phyloP scores from a whole-genome alignment of 2,797 vertebrate genomes.

The Champsocephalus gunnari region DNA sequence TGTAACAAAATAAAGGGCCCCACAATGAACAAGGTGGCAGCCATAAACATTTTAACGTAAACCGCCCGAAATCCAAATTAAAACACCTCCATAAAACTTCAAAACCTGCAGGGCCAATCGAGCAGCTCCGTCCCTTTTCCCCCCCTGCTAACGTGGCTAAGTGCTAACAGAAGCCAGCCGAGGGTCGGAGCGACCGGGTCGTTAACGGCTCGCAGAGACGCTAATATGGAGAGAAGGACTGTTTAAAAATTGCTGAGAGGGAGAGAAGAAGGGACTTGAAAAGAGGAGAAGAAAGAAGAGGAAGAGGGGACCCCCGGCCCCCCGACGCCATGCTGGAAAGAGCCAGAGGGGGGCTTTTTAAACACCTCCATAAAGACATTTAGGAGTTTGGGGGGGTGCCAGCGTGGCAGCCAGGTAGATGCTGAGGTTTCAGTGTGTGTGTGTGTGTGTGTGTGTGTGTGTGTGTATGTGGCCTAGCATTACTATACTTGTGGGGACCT shows the following conservation, averaged over 20 bases:
- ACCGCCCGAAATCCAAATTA: constrained; percentile 61
- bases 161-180: constrained; percentile 78
- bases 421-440: constrained; percentile 38
- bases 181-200: constrained; percentile 27
- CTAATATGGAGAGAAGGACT: constrained; percentile 75
- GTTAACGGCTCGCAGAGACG: constrained; percentile 69
- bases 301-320: constrained; percentile 74
- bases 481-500: no score
- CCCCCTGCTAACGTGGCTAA: constrained; percentile 72
- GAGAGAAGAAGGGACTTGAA: constrained; percentile 67
- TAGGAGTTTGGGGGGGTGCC: constrained; percentile 62
- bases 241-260: constrained; percentile 77
- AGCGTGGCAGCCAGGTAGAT: constrained; percentile 69
- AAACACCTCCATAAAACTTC: constrained; percentile 73
- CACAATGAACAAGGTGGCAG: constrained; percentile 27
- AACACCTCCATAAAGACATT: constrained; percentile 68
- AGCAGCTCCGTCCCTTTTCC: constrained; percentile 35
- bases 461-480: no score
- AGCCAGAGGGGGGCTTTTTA: constrained; percentile 66
- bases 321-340: constrained; percentile 74
- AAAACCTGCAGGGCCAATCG: constrained; percentile 59
- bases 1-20: constrained; percentile 34
- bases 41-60: constrained; percentile 54
- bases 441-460: background rate
- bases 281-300: constrained; percentile 75